Conservation (phyloP, 2,888 invertebrate genomes). For the Taphrorychus bicolor region DNA sequence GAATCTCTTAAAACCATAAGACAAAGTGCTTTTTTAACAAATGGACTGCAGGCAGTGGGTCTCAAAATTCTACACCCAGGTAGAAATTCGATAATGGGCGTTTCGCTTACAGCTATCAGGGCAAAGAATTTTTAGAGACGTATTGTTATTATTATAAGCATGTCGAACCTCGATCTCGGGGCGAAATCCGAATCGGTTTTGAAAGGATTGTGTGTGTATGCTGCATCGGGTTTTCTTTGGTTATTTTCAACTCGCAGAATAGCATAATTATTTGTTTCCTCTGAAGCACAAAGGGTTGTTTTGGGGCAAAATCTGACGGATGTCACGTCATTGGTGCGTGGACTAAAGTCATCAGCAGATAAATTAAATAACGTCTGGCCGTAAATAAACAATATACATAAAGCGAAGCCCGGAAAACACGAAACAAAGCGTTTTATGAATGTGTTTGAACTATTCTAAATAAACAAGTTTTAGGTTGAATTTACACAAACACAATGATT, state of each 20-base stretch:
- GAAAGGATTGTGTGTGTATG: slow-evolving; percentile 27
- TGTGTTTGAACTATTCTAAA: slow-evolving; percentile 15
- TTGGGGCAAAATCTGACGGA: not conserved
- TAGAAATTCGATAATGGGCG: slow-evolving; percentile 32
- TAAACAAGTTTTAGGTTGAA: slow-evolving; percentile 9
- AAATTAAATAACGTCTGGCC: slow-evolving; percentile 8
- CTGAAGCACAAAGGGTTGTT: slow-evolving; percentile 10
- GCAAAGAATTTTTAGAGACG: slow-evolving; percentile 18
- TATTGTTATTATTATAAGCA: slow-evolving; percentile 27
- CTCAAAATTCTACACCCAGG: slow-evolving; percentile 14
- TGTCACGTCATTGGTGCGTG: not conserved
- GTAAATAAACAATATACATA: slow-evolving; percentile 7
- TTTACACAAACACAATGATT: slow-evolving; percentile 6
- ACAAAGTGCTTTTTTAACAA: not conserved
- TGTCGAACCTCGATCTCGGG: slow-evolving; percentile 34
- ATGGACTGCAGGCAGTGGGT: too few relatives aligned
- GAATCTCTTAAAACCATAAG: not conserved
- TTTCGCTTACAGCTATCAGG: slow-evolving; percentile 35
- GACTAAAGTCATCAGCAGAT: not conserved
- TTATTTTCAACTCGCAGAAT: slow-evolving; percentile 1
- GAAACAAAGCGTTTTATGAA: slow-evolving; percentile 11
- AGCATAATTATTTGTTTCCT: slow-evolving; percentile 23
- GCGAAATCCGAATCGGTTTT: slow-evolving; percentile 22
- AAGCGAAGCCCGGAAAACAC: slow-evolving; percentile 2
- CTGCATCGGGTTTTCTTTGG: slow-evolving; percentile 5